These are phyloP conservation scores for Melanostoma scalare DNA, from an alignment of 2,888 invertebrate species.

Conservation along the genomic window DNA sequence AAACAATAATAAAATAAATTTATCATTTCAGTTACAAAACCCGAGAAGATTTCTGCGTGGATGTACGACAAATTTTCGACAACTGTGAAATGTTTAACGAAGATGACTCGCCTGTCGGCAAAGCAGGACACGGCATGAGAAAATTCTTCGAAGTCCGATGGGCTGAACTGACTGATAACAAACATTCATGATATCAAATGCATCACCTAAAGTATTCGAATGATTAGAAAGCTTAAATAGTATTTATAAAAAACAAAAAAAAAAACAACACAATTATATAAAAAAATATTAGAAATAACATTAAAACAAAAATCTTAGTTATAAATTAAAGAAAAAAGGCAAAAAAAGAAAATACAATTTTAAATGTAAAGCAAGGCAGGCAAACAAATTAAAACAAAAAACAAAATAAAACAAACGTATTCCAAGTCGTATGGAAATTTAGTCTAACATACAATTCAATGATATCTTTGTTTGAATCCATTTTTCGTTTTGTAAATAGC, in stretches of 20 bases:
- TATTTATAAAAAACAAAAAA: constrained; percentile 66
- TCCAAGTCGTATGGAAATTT: constrained; percentile 70
- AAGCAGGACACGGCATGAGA: constrained; percentile 96
- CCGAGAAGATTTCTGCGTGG: constrained; percentile 94
- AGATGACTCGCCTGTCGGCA: constrained; percentile 98
- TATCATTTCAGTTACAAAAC: constrained; percentile 90
- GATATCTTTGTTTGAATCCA: constrained; percentile 27
- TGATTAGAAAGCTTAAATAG: constrained; percentile 73
- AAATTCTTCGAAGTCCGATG: constrained; percentile 96
- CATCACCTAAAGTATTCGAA: constrained; percentile 76
- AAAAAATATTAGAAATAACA: constrained; percentile 60
- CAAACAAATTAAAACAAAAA: constrained; percentile 58
- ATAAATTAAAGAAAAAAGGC: constrained; percentile 41
- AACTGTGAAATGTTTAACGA: constrained; percentile 99
- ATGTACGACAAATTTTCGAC: constrained; percentile 96
- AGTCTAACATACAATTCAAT: constrained; percentile 45
- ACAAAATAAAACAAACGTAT: constrained; percentile 61
- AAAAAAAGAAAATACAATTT: constrained; percentile 52
- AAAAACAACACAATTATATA: constrained; percentile 37
- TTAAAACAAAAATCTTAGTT: constrained; percentile 62
- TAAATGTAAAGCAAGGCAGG: constrained; percentile 70
- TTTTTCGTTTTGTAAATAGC: constrained; percentile 67
- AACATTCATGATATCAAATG: constrained; percentile 82
- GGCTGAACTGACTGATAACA: constrained; percentile 86
- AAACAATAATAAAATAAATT: too few species aligned